Evolutionary conservation across 2,797 vertebrate species (phyloP).

Genomic region (Sebastes oblongus): DNA sequence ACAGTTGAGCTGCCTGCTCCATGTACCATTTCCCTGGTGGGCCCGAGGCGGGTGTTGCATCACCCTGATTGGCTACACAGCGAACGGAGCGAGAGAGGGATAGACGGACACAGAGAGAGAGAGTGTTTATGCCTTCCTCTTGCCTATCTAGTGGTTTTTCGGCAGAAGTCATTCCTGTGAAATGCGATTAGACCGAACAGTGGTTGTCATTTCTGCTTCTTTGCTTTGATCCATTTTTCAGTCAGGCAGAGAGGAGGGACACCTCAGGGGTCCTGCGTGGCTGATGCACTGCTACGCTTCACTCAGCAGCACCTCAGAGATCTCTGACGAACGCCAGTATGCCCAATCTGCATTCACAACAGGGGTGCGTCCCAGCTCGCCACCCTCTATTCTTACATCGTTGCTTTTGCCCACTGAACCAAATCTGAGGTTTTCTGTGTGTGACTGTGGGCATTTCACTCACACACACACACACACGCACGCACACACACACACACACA

Average conservation of each 20-base stretch:
- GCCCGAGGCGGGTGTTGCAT: slow-evolving; percentile 27
- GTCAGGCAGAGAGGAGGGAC: slow-evolving; percentile 23
- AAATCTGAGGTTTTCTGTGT: neutral
- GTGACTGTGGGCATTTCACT: neutral
- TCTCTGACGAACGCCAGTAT: slow-evolving; percentile 14
- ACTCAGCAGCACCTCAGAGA: slow-evolving; percentile 31
- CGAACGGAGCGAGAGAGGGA: neutral
- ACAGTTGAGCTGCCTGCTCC: slow-evolving; percentile 1
- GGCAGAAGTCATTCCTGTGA: slow-evolving; percentile 36
- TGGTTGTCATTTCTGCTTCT: slow-evolving; percentile 43
- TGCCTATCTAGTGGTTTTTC: slow-evolving; percentile 10
- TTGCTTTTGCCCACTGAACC: neutral
- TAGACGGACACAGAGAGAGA: neutral
- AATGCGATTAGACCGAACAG: slow-evolving; percentile 41
- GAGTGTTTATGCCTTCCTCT: neutral
- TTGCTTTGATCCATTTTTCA: slow-evolving; percentile 46
- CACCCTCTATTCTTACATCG: neutral
- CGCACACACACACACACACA: neutral
- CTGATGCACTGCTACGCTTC: slow-evolving; percentile 38
- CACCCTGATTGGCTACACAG: slow-evolving; percentile 22
- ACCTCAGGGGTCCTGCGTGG: slow-evolving; percentile 31
- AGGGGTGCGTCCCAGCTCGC: slow-evolving; percentile 7
- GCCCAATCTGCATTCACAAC: slow-evolving; percentile 44
- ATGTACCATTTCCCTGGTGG: neutral
- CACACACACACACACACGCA: neutral